Base-by-base conservation (phyloP, 2,113 vertebrate genomes). In the Oreochromis spilurus region DNA sequence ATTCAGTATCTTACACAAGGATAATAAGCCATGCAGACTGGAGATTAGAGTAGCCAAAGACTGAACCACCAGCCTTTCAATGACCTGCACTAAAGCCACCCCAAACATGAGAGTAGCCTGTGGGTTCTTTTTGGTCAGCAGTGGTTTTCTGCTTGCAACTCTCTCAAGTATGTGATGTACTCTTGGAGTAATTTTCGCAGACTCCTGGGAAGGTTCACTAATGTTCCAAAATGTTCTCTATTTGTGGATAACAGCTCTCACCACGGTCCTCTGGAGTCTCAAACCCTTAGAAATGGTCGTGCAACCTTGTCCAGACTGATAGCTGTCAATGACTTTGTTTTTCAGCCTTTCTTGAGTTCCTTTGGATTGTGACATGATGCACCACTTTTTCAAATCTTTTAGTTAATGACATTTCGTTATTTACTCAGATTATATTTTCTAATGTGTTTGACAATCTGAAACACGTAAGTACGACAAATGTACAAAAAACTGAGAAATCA, bases 81-180 rank as follows among this genome's bases (percentile, higher is more conserved):
- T 34, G 34, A 67, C 19, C 60, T 38, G 11, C 19, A 67, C 60
- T 21, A 67, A 38, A 67, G 34, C 34, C 34, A 38, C 34, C 34
- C 0, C 10, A 38, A 21, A 38, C 6, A 38, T 65, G 0, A 65
- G 60, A 1, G 11, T 21, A 38, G 34, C 34, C 34, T 38, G 19
- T 38, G 60, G 34, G 34, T 21, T 21, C 34, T 67, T 65, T 65
- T 65, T 38, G 60, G 34, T 67, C 60, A 67, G 60, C 34, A 67
- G 34, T 21, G 60, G 60, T 67, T 67, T 65, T 67, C 60, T 67
- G 2, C 19, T 67, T 67, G 34, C 19, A 67, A 38, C 11, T 67
- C 60, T 38, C 19, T 67, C 19, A 0, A 65, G 60, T 38, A 65
- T 0, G 19, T 38, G 10, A 65, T 65, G 10, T 38, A n/a, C 60